phyloP scores from a whole-genome alignment of 2,888 invertebrate genomes.

The Fragum fragum region DNA sequence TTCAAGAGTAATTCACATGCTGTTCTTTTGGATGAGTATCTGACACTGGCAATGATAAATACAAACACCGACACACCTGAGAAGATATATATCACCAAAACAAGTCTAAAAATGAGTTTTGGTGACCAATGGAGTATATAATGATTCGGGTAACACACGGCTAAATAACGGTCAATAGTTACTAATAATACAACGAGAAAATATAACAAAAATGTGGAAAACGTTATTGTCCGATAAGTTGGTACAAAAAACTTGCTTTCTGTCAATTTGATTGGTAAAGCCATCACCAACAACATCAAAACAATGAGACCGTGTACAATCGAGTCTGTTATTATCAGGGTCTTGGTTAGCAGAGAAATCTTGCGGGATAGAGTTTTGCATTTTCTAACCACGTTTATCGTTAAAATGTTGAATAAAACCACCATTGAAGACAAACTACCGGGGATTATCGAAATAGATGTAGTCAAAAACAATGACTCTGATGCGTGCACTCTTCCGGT shows the following conservation, averaged over 20 bases:
- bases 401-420: background rate
- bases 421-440: background rate
- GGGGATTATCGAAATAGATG: too few relatives aligned
- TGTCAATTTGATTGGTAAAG: background rate
- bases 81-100: background rate
- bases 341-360: background rate
- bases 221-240: background rate
- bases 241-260: background rate
- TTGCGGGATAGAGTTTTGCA: background rate
- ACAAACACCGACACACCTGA: background rate
- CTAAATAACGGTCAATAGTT: background rate
- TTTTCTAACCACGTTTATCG: background rate
- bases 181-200: background rate
- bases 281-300: background rate
- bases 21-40: background rate
- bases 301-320: background rate
- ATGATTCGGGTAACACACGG: background rate
- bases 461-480: too few relatives aligned
- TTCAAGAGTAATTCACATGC: background rate
- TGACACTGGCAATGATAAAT: background rate
- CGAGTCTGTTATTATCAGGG: background rate
- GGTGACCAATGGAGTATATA: background rate
- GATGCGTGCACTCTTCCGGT: too few relatives aligned
- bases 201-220: background rate
- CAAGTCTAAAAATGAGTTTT: background rate